Base-by-base conservation (phyloP, 2,888 invertebrate species). In the Drosophila aldrichi region DNA sequence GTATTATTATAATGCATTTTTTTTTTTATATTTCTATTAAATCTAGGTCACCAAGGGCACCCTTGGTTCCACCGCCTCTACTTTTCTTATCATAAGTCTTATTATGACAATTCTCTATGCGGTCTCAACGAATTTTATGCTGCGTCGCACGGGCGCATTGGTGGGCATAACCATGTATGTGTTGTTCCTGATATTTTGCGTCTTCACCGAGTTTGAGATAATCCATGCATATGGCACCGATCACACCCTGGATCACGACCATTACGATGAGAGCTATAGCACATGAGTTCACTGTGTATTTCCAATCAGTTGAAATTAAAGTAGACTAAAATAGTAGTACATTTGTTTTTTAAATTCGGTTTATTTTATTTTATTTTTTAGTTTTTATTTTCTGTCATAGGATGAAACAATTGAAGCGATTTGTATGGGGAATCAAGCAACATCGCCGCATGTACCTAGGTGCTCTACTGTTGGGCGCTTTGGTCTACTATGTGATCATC, bases 201-300 rank as follows among this genome's bases (percentile, higher is more conserved):
- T 63, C 9, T 36, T 51, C 12, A 65, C 70, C 22, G 79, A 77
- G 41, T 68, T 65, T 3, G 74, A 77, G 20, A 0, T 74, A 0
- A 57, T 59, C 1, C 79, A 80, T 38, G 49, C 74, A 2, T 77
- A 57, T 29, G 79, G 79, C 0, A 66, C 74, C 2, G 79, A 79
- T 54, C 79, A 80, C 46, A 40, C 12, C 3, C 18, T 70, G 61
- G 75, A 80, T 43, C 77, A 65, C 18, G 49, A 36, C 10, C 59
- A 54, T 5, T 76, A 54, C 18, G 67, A 73, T 14, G 69, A 76
- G 8, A 48, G 20, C 0, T 78, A 60, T 6, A 12, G n/a, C 10
- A 22, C n/a, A 18, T 6, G 8, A 49, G 69, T 60, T 32, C 22
- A 38, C 54, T 22, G 22, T 55, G 54, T 7, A 60, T 29, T 41